phyloP scores from a whole-genome alignment of 2,797 vertebrate species.

The Orientallactaga sibirica region DNA sequence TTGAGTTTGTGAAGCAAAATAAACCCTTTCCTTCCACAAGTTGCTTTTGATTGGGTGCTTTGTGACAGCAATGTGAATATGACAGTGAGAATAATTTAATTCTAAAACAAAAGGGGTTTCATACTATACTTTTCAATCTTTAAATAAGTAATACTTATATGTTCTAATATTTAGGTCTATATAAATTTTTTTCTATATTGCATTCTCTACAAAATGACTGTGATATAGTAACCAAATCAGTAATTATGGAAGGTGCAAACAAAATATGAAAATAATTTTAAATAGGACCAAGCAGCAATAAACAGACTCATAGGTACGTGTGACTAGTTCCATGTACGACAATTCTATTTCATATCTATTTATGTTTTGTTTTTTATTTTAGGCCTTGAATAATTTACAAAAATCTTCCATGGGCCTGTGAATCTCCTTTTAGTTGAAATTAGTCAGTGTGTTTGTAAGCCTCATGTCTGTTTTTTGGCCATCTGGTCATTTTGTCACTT shows the following conservation, averaged over 20 bases:
- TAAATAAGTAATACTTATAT: background rate
- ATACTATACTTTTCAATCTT: too few relatives aligned
- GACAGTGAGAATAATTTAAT: too few relatives aligned
- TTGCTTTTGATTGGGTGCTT: too few relatives aligned
- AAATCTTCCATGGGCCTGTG: background rate
- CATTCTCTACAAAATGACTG: background rate
- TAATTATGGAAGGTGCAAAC: constrained; percentile 1
- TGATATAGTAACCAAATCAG: background rate
- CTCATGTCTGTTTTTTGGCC: constrained; percentile 44
- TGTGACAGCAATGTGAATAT: too few relatives aligned
- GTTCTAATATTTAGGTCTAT: background rate
- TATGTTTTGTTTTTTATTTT: background rate
- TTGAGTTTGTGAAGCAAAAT: too few relatives aligned
- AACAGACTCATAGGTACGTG: background rate
- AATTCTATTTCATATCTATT: background rate
- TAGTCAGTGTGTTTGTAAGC: background rate
- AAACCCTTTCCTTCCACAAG: too few relatives aligned
- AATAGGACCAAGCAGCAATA: background rate
- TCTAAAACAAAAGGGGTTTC: too few relatives aligned
- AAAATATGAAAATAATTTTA: background rate
- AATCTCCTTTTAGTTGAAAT: background rate
- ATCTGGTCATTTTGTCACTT: constrained; percentile 61
- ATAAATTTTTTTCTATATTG: background rate
- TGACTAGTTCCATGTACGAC: background rate
- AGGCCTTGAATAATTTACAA: background rate